phyloP scores from a whole-genome alignment of 1,140 invertebrate species.

The Drosophila busckii region DNA sequence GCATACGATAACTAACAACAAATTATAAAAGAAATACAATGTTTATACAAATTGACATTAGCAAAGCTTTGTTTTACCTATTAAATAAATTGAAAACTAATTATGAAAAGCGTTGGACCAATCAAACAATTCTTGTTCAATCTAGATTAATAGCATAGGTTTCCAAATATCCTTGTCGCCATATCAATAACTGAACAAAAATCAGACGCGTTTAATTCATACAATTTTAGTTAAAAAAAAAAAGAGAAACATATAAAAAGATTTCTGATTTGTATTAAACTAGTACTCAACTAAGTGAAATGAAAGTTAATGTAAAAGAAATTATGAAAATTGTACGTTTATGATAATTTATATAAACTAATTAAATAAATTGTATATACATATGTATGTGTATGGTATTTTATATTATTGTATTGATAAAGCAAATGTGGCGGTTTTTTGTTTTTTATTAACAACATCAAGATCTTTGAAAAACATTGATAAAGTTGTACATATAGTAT shows the following conservation, averaged over 20 bases:
- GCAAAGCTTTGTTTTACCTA: slow-evolving; percentile 21
- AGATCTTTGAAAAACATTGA: slow-evolving; percentile 39
- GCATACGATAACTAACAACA: slow-evolving; percentile 4
- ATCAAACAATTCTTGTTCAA: slow-evolving; percentile 15
- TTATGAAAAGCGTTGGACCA: slow-evolving; percentile 47
- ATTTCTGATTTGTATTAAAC: too few species aligned
- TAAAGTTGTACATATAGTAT: slow-evolving; percentile 20
- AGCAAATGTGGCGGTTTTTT: slow-evolving; percentile 1
- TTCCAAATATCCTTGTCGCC: slow-evolving; percentile 60
- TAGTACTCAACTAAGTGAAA: slow-evolving; percentile 65
- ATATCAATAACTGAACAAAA: slow-evolving; percentile 58
- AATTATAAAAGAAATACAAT: slow-evolving; percentile 33
- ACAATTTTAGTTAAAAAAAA: slow-evolving; percentile 54
- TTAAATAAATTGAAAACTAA: slow-evolving; percentile 21
- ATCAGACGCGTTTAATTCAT: slow-evolving; percentile 31
- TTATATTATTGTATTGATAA: background rate
- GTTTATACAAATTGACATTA: slow-evolving; percentile 29
- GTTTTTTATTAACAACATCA: slow-evolving; percentile 38
- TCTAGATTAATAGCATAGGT: slow-evolving; percentile 21
- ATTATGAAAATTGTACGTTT: slow-evolving; percentile 64
- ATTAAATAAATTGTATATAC: slow-evolving; percentile 58
- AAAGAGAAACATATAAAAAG: too few species aligned
- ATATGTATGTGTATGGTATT: slow-evolving; percentile 19
- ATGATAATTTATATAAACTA: slow-evolving; percentile 57
- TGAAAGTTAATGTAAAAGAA: slow-evolving; percentile 54